A percentile compares a stretch with the other conserved stretches of the same genome.
Evolutionary conservation across 2,797 vertebrate genomes (phyloP).

Genomic region (Centropyge bicolor): DNA sequence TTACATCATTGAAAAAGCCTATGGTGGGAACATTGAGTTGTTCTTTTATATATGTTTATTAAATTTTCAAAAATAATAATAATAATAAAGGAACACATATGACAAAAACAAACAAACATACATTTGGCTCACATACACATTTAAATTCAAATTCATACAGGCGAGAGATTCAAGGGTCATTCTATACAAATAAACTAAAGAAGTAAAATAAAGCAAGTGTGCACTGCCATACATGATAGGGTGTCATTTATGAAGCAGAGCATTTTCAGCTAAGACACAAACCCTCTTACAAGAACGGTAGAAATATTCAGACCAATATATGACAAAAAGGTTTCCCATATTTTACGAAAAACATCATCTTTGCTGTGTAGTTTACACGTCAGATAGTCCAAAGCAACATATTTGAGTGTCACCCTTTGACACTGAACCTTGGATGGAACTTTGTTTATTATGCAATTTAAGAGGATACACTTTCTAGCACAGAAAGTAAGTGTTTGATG

Average conservation of each 20-base stretch:
- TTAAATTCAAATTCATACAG: background rate
- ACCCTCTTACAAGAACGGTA: background rate
- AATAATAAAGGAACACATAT: background rate
- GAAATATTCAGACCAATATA: background rate
- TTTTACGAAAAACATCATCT: background rate
- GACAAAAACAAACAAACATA: background rate
- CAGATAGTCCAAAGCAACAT: background rate
- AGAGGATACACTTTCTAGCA: no score
- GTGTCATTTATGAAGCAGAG: background rate
- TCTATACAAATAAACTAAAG: background rate
- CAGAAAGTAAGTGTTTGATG: no score
- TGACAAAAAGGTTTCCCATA: background rate
- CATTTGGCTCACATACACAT: background rate
- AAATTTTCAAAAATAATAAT: background rate
- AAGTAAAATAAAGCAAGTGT: no score
- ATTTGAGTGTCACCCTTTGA: background rate
- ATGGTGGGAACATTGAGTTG: no score
- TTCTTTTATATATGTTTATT: slow-evolving; percentile 1
- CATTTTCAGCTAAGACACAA: no score
- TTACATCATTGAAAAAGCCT: no score
- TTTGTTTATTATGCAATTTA: no score
- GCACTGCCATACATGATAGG: background rate
- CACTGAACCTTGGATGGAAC: no score
- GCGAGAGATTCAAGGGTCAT: background rate
- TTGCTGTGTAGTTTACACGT: background rate